Percentiles rank a stretch among this genome's conserved stretches.
phyloP scores from a whole-genome alignment of 1,140 invertebrate genomes.

The Calliphora vicina region DNA sequence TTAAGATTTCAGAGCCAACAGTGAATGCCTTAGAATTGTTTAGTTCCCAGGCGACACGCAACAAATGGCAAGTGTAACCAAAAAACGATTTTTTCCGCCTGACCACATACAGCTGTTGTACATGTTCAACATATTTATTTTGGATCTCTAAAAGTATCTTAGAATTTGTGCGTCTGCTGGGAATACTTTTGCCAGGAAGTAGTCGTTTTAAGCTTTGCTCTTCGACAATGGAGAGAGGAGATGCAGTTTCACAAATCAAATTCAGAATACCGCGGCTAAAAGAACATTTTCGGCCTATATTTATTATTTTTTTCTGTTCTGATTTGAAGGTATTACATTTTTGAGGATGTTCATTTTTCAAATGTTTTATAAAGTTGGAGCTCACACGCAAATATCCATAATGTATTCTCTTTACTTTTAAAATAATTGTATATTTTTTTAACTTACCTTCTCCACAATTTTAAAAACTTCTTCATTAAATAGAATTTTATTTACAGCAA shows the following conservation, averaged over 20 bases:
- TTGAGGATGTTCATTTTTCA: background rate
- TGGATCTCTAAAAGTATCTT: background rate
- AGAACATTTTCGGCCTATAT: background rate
- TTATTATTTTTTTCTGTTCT: background rate
- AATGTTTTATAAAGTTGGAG: too few relatives aligned
- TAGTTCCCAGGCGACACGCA: too few relatives aligned
- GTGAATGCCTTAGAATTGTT: too few relatives aligned
- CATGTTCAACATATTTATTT: too few relatives aligned
- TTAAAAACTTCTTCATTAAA: background rate
- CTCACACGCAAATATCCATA: too few relatives aligned
- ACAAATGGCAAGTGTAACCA: conserved; percentile 41
- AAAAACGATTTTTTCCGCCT: conserved; percentile 38
- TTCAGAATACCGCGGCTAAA: too few relatives aligned
- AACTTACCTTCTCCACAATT: background rate
- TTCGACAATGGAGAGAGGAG: background rate
- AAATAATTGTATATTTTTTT: too few relatives aligned
- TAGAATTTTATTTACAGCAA: background rate
- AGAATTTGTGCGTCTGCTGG: background rate
- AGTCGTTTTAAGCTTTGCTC: background rate
- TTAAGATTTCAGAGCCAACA: too few relatives aligned
- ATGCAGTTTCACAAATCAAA: too few relatives aligned
- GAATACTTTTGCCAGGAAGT: background rate
- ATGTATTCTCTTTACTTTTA: too few relatives aligned
- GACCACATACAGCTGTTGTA: too few relatives aligned
- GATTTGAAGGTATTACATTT: background rate